These are phyloP conservation scores for Drosophila micromelanica DNA, from an alignment of 1,140 invertebrate species.

Conservation along the genomic window DNA sequence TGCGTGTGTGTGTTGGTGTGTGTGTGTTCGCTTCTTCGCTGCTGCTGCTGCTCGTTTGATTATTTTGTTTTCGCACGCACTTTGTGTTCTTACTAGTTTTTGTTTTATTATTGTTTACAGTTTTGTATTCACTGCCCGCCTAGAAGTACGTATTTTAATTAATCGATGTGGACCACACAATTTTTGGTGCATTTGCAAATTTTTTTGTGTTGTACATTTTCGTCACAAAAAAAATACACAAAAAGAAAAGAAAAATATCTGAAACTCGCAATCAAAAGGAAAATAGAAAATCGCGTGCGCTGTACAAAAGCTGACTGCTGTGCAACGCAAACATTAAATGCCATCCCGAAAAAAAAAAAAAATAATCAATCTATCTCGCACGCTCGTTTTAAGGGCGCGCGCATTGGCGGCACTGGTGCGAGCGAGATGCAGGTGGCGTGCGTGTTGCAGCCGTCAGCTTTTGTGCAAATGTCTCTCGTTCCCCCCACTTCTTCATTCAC, in stretches of 20 bases:
- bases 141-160: slow-evolving; percentile 26
- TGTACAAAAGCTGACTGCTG: slow-evolving; percentile 51
- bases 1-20: no score
- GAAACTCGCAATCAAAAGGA: slow-evolving; percentile 43
- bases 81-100: slow-evolving; percentile 44
- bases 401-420: slow-evolving; percentile 55
- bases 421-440: slow-evolving; percentile 69
- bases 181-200: slow-evolving; percentile 38
- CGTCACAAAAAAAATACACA: slow-evolving; percentile 72
- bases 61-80: slow-evolving; percentile 62
- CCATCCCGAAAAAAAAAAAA: slow-evolving; percentile 52
- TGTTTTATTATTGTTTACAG: slow-evolving; percentile 11
- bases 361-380: slow-evolving; percentile 62
- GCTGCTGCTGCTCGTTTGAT: slow-evolving; percentile 49
- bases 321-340: slow-evolving; percentile 48
- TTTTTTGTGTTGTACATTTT: slow-evolving; percentile 56
- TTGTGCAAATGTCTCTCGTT: slow-evolving; percentile 51
- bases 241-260: slow-evolving; percentile 70
- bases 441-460: slow-evolving; percentile 61
- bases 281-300: slow-evolving; percentile 64
- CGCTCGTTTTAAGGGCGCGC: slow-evolving; percentile 74
- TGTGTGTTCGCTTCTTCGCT: slow-evolving; percentile 25
- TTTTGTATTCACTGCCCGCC: slow-evolving; percentile 27
- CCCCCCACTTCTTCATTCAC: slow-evolving; percentile 30
- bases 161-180: slow-evolving; percentile 16